These are phyloP conservation scores for Metridium senile DNA, from an alignment of 92 coral and sea anemone species.

Conservation along the genomic window DNA sequence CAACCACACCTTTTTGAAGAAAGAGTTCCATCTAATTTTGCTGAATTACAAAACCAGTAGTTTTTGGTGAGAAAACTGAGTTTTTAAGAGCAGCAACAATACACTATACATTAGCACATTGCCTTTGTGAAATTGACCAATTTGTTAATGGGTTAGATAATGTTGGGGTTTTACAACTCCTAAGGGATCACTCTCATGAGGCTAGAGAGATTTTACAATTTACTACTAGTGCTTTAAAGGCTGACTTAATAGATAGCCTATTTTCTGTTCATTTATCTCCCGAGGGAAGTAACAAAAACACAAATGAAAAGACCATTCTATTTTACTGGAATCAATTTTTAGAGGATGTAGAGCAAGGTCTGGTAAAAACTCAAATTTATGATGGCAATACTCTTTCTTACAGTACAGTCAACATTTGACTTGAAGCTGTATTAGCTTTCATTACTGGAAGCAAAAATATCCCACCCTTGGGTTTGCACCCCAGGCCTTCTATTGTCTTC, in stretches of 20 bases:
- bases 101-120: constrained; percentile 44
- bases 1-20: constrained; percentile 28
- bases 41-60: constrained; percentile 19
- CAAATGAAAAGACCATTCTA: constrained; percentile 49
- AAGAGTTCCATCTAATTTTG: constrained; percentile 17
- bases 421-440: constrained; percentile 43
- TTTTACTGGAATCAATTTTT: constrained; percentile 50
- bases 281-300: constrained; percentile 56
- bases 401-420: constrained; percentile 32
- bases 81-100: constrained; percentile 40
- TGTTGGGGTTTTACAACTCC: constrained; percentile 40
- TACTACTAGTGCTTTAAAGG: constrained; percentile 46
- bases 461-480: constrained; percentile 47
- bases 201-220: constrained; percentile 49
- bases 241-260: constrained; percentile 49
- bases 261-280: constrained; percentile 40
- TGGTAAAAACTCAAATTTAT: constrained; percentile 17
- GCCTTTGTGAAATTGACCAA: constrained; percentile 52
- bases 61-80: too few species aligned
- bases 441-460: constrained; percentile 42
- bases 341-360: constrained; percentile 58
- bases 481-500: constrained; percentile 48
- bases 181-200: constrained; percentile 50
- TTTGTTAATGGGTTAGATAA: constrained; percentile 56
- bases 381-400: constrained; percentile 16